Conservation (phyloP, 2,113 vertebrate species). For the Crotalus helleri region DNA sequence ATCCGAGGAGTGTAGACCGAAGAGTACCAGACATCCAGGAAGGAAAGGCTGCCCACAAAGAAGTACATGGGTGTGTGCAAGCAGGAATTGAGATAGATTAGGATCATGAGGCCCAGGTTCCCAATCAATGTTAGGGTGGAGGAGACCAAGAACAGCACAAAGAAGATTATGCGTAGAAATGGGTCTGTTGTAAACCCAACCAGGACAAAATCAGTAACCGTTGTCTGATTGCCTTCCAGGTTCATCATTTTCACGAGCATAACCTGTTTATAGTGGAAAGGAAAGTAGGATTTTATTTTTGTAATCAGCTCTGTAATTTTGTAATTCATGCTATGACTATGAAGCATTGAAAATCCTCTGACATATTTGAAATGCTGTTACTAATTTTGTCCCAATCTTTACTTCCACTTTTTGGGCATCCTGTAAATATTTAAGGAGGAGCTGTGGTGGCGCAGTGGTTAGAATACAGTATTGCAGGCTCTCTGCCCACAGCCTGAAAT, state of each 20-base stretch:
- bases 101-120: slow-evolving; percentile 26
- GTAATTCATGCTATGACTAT: neutral
- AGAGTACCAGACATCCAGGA: slow-evolving; percentile 53
- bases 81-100: slow-evolving; percentile 27
- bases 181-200: neutral
- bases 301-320: too few relatives aligned
- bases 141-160: neutral
- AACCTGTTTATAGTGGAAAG: neutral
- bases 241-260: neutral
- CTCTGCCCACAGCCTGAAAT: too few relatives aligned
- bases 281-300: too few relatives aligned
- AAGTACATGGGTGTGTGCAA: slow-evolving; percentile 56
- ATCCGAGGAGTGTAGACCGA: slow-evolving; percentile 49
- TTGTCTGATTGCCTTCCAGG: neutral
- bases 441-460: too few relatives aligned
- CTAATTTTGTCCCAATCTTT: neutral
- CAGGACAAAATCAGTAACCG: neutral
- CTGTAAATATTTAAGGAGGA: neutral
- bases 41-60: slow-evolving; percentile 52
- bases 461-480: too few relatives aligned
- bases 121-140: neutral
- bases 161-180: neutral
- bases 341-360: neutral
- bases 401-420: neutral
- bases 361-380: neutral